Evolutionary conservation across 1,140 invertebrate genomes (phyloP).

Genomic region (Antheraea pernyi): DNA sequence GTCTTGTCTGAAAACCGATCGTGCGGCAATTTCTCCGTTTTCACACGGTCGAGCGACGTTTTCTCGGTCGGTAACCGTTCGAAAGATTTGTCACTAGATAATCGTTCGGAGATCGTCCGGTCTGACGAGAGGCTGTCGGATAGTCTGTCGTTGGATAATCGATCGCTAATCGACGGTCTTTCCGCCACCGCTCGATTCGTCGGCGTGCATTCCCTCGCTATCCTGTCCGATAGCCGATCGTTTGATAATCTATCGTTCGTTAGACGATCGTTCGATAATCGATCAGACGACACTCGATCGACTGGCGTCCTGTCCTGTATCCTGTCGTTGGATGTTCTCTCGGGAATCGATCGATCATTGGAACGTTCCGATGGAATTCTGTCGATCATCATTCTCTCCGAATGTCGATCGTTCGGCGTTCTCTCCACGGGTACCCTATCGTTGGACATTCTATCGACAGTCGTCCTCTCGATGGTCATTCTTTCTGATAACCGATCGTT

Average conservation of each 20-base stretch:
- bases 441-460: constrained; percentile 19
- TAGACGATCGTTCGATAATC: constrained; percentile 28
- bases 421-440: constrained; percentile 23
- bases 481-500: constrained; percentile 36
- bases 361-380: constrained; percentile 24
- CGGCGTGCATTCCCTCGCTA: background rate
- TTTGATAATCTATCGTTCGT: constrained; percentile 16
- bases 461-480: constrained; percentile 6
- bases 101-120: constrained; percentile 17
- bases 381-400: constrained; percentile 19
- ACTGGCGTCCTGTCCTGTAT: constrained; percentile 10
- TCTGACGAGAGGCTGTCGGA: constrained; percentile 4
- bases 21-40: constrained; percentile 21
- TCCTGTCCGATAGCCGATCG: constrained; percentile 16
- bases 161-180: constrained; percentile 1
- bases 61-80: constrained; percentile 43
- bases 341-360: constrained; percentile 22
- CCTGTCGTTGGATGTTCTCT: constrained; percentile 22
- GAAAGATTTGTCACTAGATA: constrained; percentile 34
- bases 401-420: constrained; percentile 23
- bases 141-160: constrained; percentile 6
- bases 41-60: constrained; percentile 33
- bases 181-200: background rate
- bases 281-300: constrained; percentile 23
- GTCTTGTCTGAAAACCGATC: constrained; percentile 27